Evolutionary conservation across 2,888 invertebrate species (phyloP).

Genomic region (Branchellion lobata): DNA sequence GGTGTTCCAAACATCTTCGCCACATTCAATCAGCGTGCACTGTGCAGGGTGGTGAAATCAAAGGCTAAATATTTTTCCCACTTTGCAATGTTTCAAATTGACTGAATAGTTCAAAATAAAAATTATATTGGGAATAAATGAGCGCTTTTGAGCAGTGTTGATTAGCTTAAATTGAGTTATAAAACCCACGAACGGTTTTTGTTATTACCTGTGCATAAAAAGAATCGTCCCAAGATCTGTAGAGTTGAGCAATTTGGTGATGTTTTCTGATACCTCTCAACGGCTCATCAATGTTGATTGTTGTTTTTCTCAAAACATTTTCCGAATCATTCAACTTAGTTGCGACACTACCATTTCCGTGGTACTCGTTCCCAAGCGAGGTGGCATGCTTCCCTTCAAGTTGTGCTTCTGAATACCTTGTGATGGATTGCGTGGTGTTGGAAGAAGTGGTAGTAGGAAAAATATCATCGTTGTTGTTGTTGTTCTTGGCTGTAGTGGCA

Average conservation of each 20-base stretch:
- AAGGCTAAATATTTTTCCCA: not conserved
- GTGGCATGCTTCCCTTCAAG: not conserved
- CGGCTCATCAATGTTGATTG: not conserved
- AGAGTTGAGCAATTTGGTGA: constrained; percentile 43
- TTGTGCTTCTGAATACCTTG: not conserved
- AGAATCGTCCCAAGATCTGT: constrained; percentile 50
- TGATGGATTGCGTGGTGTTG: not conserved
- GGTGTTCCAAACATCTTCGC: constrained; percentile 51
- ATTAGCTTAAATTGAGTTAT: not conserved
- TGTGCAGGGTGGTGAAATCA: constrained; percentile 36
- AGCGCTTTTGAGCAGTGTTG: not conserved
- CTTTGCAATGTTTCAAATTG: not conserved
- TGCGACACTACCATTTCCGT: not conserved
- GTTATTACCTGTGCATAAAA: constrained; percentile 48
- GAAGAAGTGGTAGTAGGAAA: not conserved
- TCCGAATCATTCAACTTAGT: not conserved
- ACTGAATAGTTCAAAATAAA: not conserved
- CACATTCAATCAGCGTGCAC: constrained; percentile 51
- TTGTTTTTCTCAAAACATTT: not conserved
- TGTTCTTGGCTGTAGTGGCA: not conserved
- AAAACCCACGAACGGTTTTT: not conserved
- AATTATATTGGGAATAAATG: not conserved
- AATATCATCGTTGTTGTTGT: too few relatives aligned
- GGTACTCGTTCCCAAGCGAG: not conserved
- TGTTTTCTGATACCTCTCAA: not conserved